Base-by-base conservation (phyloP, 1,140 invertebrate species). In the Rhynchophorus ferrugineus region DNA sequence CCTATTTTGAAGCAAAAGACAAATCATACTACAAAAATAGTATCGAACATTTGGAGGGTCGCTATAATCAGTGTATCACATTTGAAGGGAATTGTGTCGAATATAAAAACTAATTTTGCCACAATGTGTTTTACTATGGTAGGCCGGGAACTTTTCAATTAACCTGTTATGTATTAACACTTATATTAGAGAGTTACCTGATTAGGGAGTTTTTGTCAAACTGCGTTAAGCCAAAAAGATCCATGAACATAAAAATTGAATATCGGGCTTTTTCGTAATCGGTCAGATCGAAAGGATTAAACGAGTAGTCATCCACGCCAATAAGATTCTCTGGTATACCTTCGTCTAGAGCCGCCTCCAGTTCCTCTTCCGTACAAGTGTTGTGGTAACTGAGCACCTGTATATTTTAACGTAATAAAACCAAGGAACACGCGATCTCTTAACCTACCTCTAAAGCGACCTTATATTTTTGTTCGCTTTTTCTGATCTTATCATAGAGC, bases 311-410 rank as follows among this genome's bases (percentile, higher is more conserved):
- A 52, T 79, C 74, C 0, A 82, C 58, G 61, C 65, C 63, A 18
- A 66, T 56, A 16, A 67, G 61, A 54, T 42, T 43, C 43, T 64
- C 61, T 3, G 73, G 70, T 33, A 70, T 64, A 44, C 71, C 65
- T 11, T 65, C 61, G 16, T 64, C 39, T 53, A 75, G 74, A 3
- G 80, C 67, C n/a, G 67, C 61, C 16, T 72, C 60, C 5, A 88
- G 77, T 68, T 91, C 88, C 19, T 80, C 77, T 38, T 86, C 79
- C 1, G 74, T 77, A 64, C 86, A 87, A 24, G 83, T 84, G 57
- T 85, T 88, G 67, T 92, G 88, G 63, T 92, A 91, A 35, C 85
- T 84, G 3, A 90, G 66, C 0, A 91, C 85, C 68, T 92, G 5
- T 33, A 33, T 1, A 8, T 33, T 20, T 8, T 9, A 44, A 45